These are phyloP conservation scores for Bellardia pandia DNA, from an alignment of 2,888 invertebrate genomes.

Conservation along the genomic window DNA sequence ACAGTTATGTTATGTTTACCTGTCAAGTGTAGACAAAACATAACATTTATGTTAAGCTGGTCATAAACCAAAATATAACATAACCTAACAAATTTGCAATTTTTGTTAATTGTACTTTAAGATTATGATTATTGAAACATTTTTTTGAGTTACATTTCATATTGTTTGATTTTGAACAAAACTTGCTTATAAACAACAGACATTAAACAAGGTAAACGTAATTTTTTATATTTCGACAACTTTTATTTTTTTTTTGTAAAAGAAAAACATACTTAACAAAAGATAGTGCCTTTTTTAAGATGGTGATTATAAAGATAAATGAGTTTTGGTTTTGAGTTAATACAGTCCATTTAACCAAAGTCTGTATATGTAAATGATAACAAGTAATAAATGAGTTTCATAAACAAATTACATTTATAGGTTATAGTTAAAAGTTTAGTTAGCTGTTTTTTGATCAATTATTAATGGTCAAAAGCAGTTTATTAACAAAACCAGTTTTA, in stretches of 20 bases:
- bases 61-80: too few relatives aligned
- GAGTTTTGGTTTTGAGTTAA: constrained; percentile 7
- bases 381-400: neutral
- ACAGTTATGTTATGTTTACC: neutral
- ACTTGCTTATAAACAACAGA: neutral
- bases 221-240: constrained; percentile 17
- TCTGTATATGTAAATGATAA: neutral
- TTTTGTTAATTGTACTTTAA: neutral
- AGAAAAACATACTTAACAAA: neutral
- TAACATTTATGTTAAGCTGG: too few relatives aligned
- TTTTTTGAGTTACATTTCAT: neutral
- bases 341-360: neutral
- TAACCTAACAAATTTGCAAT: neutral
- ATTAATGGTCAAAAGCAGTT: too few relatives aligned
- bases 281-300: constrained; percentile 25
- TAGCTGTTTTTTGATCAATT: too few relatives aligned
- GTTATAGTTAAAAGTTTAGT: too few relatives aligned
- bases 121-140: neutral
- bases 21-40: too few relatives aligned
- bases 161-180: neutral
- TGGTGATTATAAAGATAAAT: constrained; percentile 30
- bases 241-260: neutral
- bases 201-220: neutral
- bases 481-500: too few relatives aligned
- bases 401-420: too few relatives aligned